phyloP scores from a whole-genome alignment of 92 coral and sea anemone genomes.

The Pocillopora grandis region DNA sequence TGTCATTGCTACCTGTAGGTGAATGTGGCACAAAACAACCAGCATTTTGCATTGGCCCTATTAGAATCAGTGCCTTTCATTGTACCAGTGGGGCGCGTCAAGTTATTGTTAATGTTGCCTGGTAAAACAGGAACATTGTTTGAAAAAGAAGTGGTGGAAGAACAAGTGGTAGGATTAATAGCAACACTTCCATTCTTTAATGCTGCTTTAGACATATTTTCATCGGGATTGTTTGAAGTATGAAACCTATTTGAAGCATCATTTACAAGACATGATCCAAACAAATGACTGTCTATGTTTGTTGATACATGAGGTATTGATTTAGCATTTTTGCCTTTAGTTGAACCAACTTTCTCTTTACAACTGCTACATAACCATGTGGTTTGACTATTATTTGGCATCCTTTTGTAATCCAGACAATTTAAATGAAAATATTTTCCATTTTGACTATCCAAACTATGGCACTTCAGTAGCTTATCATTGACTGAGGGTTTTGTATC shows the following conservation, averaged over 20 bases:
- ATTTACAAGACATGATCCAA: background rate
- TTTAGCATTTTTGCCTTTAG: background rate
- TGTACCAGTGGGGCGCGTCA: background rate
- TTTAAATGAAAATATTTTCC: conserved; percentile 65
- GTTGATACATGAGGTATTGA: background rate
- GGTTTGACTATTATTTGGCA: conserved; percentile 61
- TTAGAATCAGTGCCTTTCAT: background rate
- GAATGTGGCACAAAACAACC: background rate
- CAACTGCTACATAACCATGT: conserved; percentile 68
- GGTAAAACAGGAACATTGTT: too few species aligned
- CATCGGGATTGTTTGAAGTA: background rate
- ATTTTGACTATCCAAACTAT: conserved; percentile 43
- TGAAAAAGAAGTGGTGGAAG: too few species aligned
- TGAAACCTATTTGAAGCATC: background rate
- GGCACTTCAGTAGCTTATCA: conserved; percentile 67
- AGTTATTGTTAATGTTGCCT: too few species aligned
- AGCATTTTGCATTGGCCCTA: background rate
- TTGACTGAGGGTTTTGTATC: conserved; percentile 35
- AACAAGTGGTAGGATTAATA: too few species aligned
- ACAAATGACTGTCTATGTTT: background rate
- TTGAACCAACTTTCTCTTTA: conserved; percentile 38
- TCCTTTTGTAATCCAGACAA: conserved; percentile 55
- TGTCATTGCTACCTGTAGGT: background rate
- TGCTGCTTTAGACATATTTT: too few species aligned
- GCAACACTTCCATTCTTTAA: too few species aligned